Conservation (phyloP, 2,797 vertebrate genomes). For the Acridotheres tristis region DNA sequence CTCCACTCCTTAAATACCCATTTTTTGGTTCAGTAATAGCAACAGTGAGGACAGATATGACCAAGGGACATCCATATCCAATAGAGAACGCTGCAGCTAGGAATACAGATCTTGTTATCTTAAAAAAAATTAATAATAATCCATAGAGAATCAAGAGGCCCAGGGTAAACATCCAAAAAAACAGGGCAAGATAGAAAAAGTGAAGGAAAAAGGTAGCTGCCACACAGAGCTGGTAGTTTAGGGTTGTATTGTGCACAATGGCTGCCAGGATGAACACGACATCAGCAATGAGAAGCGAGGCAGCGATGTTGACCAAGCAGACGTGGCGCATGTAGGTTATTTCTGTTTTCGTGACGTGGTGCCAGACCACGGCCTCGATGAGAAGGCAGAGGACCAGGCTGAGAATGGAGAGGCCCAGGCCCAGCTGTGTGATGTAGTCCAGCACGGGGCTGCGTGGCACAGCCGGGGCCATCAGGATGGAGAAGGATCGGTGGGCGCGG, state of each 20-base stretch:
- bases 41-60: constrained; percentile 72
- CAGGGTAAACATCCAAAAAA: constrained; percentile 81
- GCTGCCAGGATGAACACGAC: constrained; percentile 70
- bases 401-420: constrained; percentile 71
- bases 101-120: constrained; percentile 67
- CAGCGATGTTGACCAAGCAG: constrained; percentile 76
- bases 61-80: constrained; percentile 76
- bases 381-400: constrained; percentile 71
- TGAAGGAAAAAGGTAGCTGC: constrained; percentile 74
- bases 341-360: constrained; percentile 66
- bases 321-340: constrained; percentile 77
- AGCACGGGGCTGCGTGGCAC: not conserved
- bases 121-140: constrained; percentile 72
- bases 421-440: constrained; percentile 57
- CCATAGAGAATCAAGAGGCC: constrained; percentile 77
- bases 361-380: constrained; percentile 73
- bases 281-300: constrained; percentile 66
- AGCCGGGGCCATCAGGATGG: constrained; percentile 70
- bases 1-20: constrained; percentile 46
- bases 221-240: constrained; percentile 56
- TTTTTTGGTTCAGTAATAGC: constrained; percentile 65
- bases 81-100: constrained; percentile 62
- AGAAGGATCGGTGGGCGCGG: constrained; percentile 61
- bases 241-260: not conserved
- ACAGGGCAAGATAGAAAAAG: constrained; percentile 77